These are phyloP conservation scores for Archocentrus centrarchus DNA, from an alignment of 2,113 vertebrate genomes.

Conservation along the genomic window DNA sequence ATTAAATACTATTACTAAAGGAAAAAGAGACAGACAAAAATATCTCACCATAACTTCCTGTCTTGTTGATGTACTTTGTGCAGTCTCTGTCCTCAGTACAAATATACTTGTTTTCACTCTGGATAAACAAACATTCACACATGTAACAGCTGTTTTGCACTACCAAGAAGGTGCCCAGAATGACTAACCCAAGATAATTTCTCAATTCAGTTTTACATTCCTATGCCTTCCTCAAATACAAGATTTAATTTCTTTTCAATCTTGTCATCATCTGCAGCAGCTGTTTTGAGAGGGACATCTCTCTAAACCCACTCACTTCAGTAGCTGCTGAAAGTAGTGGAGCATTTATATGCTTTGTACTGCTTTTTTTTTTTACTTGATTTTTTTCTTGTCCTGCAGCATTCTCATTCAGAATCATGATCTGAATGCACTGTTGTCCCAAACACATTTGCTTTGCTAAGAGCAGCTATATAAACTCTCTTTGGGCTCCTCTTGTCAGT, in stretches of 20 bases:
- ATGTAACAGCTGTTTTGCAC: neutral
- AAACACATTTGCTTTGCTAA: neutral
- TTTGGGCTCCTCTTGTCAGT: no score
- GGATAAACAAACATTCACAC: neutral
- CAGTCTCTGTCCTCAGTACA: constrained; percentile 72
- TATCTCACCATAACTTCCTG: constrained; percentile 76
- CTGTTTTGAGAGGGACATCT: neutral
- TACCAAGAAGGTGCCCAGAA: no score
- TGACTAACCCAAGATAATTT: no score
- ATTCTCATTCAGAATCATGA: no score
- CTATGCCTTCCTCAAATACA: neutral
- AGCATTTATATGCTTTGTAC: neutral
- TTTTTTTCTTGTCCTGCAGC: no score
- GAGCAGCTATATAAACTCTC: no score
- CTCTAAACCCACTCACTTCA: neutral
- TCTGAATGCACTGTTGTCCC: neutral
- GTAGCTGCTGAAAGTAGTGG: neutral
- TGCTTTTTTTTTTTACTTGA: no score
- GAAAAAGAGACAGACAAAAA: neutral
- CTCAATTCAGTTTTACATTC: neutral
- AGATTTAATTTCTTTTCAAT: neutral
- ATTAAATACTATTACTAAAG: neutral
- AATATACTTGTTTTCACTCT: constrained; percentile 74
- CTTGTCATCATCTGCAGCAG: neutral
- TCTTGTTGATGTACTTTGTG: constrained; percentile 48